These are phyloP conservation scores for Galemys pyrenaicus DNA, from an alignment of 2,113 vertebrate species.

Conservation along the genomic window DNA sequence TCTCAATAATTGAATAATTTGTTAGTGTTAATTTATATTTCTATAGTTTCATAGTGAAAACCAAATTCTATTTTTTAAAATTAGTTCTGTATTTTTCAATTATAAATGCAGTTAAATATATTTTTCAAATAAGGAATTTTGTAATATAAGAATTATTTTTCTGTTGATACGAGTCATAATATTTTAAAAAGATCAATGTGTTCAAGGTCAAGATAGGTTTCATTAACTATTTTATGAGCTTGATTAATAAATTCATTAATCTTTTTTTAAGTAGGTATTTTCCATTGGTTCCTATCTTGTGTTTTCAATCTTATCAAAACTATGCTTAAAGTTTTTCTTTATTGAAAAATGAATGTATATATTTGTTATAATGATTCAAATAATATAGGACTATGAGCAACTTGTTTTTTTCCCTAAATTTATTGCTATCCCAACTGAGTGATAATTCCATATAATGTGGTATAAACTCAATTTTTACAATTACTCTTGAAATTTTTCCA, in stretches of 20 bases:
- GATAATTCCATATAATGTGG: background rate
- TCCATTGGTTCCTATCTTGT: background rate
- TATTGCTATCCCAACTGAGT: background rate
- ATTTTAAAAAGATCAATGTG: background rate
- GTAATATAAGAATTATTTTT: background rate
- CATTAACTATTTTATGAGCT: background rate
- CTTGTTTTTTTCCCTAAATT: background rate
- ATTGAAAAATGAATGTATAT: background rate
- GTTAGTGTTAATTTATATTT: background rate
- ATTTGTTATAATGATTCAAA: background rate
- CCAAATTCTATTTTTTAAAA: background rate
- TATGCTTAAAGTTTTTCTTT: background rate
- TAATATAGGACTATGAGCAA: background rate
- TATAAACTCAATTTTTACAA: background rate
- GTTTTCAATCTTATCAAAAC: background rate
- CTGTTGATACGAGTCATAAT: background rate
- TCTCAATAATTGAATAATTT: background rate
- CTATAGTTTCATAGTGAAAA: background rate
- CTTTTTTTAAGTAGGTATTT: background rate
- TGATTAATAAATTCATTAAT: background rate
- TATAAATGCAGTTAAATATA: background rate
- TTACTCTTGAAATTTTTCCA: background rate
- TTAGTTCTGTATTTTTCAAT: background rate
- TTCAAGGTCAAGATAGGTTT: background rate
- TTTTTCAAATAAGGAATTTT: constrained; percentile 21